phyloP scores from a whole-genome alignment of 2,888 invertebrate genomes.

The Andrena haemorrhoa region DNA sequence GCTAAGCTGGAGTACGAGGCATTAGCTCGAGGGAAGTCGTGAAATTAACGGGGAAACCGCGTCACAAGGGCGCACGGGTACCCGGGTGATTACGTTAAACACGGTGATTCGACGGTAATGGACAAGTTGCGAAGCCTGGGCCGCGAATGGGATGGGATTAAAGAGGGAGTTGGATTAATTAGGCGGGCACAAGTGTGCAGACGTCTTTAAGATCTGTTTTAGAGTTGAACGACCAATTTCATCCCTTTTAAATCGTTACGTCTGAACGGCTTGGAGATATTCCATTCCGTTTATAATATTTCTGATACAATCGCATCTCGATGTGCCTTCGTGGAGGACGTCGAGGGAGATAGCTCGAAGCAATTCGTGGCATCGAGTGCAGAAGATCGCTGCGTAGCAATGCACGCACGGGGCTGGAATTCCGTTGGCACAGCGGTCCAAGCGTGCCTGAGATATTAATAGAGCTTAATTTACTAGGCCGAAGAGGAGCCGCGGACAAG shows the following conservation, averaged over 20 bases:
- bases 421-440: background rate
- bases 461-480: constrained; percentile 39
- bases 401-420: constrained; percentile 22
- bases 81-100: constrained; percentile 48
- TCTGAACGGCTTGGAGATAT: too few species aligned
- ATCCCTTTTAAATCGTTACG: too few species aligned
- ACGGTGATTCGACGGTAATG: constrained; percentile 25
- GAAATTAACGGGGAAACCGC: constrained; percentile 48
- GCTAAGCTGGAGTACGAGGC: constrained; percentile 19
- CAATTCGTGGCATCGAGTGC: background rate
- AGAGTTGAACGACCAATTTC: too few species aligned
- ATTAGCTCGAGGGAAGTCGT: constrained; percentile 24
- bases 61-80: constrained; percentile 31
- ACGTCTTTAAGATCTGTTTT: too few species aligned
- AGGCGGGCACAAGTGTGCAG: background rate
- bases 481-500: background rate
- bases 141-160: constrained; percentile 31
- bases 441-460: constrained; percentile 44
- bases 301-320: too few species aligned
- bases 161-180: constrained; percentile 24
- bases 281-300: too few species aligned
- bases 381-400: background rate
- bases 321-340: too few species aligned
- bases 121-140: constrained; percentile 14
- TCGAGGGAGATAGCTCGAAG: background rate